Base-by-base conservation (phyloP, 2,888 invertebrate species). In the Drosophila subsilvestris region DNA sequence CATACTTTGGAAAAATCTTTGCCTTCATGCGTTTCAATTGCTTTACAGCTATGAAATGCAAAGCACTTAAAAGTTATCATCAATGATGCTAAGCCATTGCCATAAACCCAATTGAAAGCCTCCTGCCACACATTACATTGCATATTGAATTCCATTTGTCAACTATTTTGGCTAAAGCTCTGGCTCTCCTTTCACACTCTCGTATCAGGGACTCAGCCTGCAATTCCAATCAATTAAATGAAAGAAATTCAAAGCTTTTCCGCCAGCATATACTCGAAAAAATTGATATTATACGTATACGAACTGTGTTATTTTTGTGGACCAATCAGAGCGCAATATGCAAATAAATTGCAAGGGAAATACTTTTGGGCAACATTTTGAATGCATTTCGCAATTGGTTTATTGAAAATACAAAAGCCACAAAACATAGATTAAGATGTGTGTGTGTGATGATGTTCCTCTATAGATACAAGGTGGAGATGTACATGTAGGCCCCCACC, bases 171-270 rank as follows among this genome's bases (percentile, higher is more conserved):
- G 14, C 14, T 29, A 17, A 9, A 18, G 45, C 9, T 18, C 18
- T n/a, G 60, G 25, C 43, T 43, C 17, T 32, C 27, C 60, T 63
- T 73, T 70, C 65, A 43, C 67, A 59, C 53, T 42, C 49, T 63
- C 18, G 48, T 51, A 10, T 20, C 8, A 32, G 25, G n/a, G 56
- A 44, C 18, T 50, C n/a, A 22, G n/a, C 45, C 60, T 51, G 55
- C 74, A 72, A 74, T 68, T 76, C 58, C 53, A 79, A 69, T 79
- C 76, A 84, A 81, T 82, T 79, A 76, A 62, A 58, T 71, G 50
- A 62, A 32, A 25, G 32, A 54, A 55, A 66, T 63, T 55, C 43
- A 49, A 66, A 44, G 63, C 63, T 48, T 63, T 37, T 63, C 53
- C 53, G 50, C 29, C 50, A 54, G 44, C 43, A 8, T 58, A 37